phyloP scores from a whole-genome alignment of 64 coral and sea anemone species.

The Pocillopora verrucosa region DNA sequence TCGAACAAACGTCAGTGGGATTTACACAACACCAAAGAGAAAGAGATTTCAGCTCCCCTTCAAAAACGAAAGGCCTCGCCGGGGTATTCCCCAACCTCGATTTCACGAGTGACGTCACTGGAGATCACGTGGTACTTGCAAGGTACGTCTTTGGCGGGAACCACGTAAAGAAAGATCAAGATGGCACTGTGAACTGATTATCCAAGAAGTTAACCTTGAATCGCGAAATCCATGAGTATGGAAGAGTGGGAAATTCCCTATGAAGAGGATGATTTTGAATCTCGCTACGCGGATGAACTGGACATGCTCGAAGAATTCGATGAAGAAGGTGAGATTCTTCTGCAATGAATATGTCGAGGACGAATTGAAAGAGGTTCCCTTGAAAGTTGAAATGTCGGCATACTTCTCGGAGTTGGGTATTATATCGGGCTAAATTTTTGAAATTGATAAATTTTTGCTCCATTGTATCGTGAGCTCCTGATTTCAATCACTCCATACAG shows the following conservation, averaged over 20 bases:
- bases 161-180: background rate
- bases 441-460: no score
- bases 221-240: background rate
- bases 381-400: background rate
- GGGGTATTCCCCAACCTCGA: background rate
- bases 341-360: no score
- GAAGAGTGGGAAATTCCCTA: conserved; percentile 41
- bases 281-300: conserved; percentile 94
- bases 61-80: background rate
- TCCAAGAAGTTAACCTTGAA: background rate
- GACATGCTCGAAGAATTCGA: conserved; percentile 85
- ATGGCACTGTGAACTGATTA: no score
- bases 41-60: background rate
- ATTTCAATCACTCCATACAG: no score
- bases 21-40: background rate
- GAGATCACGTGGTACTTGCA: background rate
- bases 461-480: no score
- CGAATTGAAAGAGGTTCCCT: background rate
- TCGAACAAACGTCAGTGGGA: background rate
- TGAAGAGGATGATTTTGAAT: conserved; percentile 67
- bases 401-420: background rate
- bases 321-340: conserved; percentile 9
- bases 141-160: conserved; percentile 47
- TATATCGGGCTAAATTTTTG: no score
- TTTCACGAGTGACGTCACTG: background rate